Evolutionary conservation across 2,113 vertebrate genomes (phyloP), one percentile per base, ranked within the genome.

Genomic region (Vidua chalybeata): DNA sequence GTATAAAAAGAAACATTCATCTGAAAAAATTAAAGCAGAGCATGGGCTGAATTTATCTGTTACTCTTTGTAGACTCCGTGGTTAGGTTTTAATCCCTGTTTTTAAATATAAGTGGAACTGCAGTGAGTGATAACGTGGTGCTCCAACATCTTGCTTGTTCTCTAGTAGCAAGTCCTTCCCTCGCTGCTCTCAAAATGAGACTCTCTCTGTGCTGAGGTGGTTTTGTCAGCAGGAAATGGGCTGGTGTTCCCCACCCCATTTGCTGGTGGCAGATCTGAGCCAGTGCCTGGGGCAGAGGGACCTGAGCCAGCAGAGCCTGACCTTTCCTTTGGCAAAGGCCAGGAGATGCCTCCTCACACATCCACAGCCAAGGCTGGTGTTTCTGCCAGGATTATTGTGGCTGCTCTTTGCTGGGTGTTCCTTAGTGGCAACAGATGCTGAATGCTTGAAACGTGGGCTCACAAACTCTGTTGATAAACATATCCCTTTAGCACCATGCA

Each of bases 1-100:
- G 59, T 87, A 89, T 87, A 87, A 93, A 96, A 95, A 83, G 92
- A 93, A 91, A 95, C 61, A 62, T 87, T 86, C 41, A 75, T 92
- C 76, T 72, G 90, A 87, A 90, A 82, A 90, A 96, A 94, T 87
- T 84, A 92, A 96, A 87, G 83, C 63, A 54, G 33, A 71, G 52
- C n/a, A 69, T n/a, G 56, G 88, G 28, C 48, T 80, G 72, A 78
- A 84, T 94, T 93, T 96, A 80, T 94, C 75, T 83, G 51, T 71
- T 93, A 72, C 82, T 94, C 88, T 84, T 66, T 22, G 30, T 30
- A 87, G 96, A 46, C 66, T 55, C 83, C 1, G 0, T 75, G 58
- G 49, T 54, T 84, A 54, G 61, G 69, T 62, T 89, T 94, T 72
- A 75, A 86, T 90, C 68, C 27, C 10, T 49, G 45, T 78, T 90